Evolutionary conservation across 2,113 vertebrate species (phyloP).

Genomic region (Crotalus tigris): DNA sequence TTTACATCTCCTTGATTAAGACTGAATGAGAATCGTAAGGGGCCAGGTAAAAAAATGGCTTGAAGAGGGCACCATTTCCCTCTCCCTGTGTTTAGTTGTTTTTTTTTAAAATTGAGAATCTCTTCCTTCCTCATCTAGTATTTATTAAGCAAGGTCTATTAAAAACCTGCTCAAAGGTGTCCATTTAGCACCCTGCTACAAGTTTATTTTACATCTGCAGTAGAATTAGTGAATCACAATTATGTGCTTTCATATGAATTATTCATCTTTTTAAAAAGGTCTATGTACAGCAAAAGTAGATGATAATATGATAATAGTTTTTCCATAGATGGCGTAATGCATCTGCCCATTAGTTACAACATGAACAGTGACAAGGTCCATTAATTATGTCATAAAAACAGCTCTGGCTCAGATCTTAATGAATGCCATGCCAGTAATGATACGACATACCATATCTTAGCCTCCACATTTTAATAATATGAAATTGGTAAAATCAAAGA

Average conservation of each 20-base stretch:
- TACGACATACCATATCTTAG: not conserved
- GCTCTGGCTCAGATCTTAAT: slow-evolving; percentile 20
- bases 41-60: not conserved
- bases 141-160: slow-evolving; percentile 14
- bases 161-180: not conserved
- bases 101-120: not conserved
- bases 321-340: not conserved
- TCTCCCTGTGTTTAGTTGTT: not conserved
- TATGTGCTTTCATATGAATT: slow-evolving; percentile 1
- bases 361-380: slow-evolving; percentile 15
- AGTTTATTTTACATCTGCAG: not conserved
- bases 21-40: not conserved
- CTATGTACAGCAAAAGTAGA: not conserved
- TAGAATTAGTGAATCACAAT: slow-evolving; percentile 13
- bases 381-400: slow-evolving; percentile 30
- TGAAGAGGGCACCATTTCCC: no score
- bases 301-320: slow-evolving; percentile 24
- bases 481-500: not conserved
- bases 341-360: slow-evolving; percentile 5
- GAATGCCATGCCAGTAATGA: not conserved
- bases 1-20: not conserved
- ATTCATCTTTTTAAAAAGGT: not conserved
- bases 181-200: not conserved
- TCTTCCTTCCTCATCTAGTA: not conserved
- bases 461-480: slow-evolving; percentile 5